Conservation (phyloP, 2,797 vertebrate genomes). For the Sebastes umbrosus region DNA sequence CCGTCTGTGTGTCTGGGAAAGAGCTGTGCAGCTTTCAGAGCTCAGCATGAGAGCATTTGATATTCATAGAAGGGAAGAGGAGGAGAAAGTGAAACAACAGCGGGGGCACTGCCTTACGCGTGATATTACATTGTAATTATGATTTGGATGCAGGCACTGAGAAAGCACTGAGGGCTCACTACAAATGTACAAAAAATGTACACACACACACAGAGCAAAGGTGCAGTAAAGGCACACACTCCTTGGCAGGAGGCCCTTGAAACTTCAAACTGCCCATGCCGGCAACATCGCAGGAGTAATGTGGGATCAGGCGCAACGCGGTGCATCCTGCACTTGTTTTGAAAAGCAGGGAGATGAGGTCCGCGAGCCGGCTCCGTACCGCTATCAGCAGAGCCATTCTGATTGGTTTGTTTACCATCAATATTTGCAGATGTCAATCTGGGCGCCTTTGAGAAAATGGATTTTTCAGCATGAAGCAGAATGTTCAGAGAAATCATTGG, state of each 20-base stretch:
- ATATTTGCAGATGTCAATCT: slow-evolving; percentile 76
- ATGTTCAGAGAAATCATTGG: slow-evolving; percentile 64
- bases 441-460: slow-evolving; percentile 72
- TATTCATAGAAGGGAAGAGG: slow-evolving; percentile 84
- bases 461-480: slow-evolving; percentile 73
- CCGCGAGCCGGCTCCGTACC: slow-evolving; percentile 43
- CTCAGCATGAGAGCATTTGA: slow-evolving; percentile 84
- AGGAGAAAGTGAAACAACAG: slow-evolving; percentile 80
- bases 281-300: slow-evolving; percentile 63
- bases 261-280: slow-evolving; percentile 54
- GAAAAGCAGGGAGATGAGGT: slow-evolving; percentile 61
- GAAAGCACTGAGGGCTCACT: slow-evolving; percentile 49
- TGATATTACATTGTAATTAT: slow-evolving; percentile 86
- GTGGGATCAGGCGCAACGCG: slow-evolving; percentile 49
- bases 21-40: slow-evolving; percentile 77
- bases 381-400: slow-evolving; percentile 54
- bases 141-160: slow-evolving; percentile 75
- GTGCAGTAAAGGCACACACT: slow-evolving; percentile 36
- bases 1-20: slow-evolving; percentile 69
- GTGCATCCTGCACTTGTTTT: slow-evolving; percentile 46
- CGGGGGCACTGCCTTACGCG: slow-evolving; percentile 72
- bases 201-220: neutral
- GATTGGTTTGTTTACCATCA: slow-evolving; percentile 78
- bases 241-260: slow-evolving; percentile 34
- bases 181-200: slow-evolving; percentile 55